Conservation (phyloP, 2,113 vertebrate genomes). For the Dryoscopus gambensis region DNA sequence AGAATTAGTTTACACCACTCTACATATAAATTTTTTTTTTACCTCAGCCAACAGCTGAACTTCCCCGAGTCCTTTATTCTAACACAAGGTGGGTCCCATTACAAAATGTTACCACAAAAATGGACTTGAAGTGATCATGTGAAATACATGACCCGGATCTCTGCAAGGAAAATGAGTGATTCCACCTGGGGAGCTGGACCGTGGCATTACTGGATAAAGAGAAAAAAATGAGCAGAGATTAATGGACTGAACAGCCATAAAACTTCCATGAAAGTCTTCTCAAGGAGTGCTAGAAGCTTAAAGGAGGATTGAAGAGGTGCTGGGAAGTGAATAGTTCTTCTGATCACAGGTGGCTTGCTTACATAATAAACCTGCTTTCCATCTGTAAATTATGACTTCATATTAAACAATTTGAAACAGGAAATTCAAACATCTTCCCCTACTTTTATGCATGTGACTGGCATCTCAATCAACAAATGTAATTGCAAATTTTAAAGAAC, state of each 20-base stretch:
- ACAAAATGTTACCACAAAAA: background rate
- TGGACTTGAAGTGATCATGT: background rate
- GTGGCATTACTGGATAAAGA: background rate
- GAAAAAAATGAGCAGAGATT: background rate
- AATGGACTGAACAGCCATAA: background rate
- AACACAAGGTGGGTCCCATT: background rate
- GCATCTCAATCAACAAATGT: conserved; percentile 20
- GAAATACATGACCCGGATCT: background rate
- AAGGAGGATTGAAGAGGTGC: background rate
- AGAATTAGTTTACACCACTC: background rate
- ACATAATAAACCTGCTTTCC: background rate
- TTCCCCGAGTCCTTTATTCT: background rate
- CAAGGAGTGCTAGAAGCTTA: background rate
- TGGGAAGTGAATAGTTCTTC: background rate
- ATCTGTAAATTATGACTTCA: background rate
- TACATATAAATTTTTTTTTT: accelerated
- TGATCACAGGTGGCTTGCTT: background rate
- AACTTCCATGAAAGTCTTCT: conserved; percentile 5
- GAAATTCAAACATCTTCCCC: background rate
- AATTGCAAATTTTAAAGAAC: background rate
- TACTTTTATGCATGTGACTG: background rate
- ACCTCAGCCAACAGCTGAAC: background rate
- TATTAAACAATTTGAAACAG: conserved; percentile 1
- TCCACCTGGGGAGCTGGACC: background rate
- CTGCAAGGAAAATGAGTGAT: background rate